Evolutionary conservation across 2,888 invertebrate species (phyloP).

Genomic region (Acleris literana): DNA sequence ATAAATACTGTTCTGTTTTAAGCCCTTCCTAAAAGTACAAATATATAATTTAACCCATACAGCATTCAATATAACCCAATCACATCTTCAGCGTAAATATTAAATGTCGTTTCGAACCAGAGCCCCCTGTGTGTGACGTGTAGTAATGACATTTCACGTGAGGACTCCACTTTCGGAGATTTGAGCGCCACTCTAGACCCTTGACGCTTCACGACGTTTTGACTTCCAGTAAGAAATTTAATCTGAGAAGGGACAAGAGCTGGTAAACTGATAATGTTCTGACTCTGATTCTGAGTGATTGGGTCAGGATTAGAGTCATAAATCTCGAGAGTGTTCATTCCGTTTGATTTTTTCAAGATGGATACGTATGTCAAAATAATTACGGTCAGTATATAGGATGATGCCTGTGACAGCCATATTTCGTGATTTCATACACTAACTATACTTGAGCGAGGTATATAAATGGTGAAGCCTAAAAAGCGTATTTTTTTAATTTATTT

Average conservation of each 20-base stretch:
- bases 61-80: conserved; percentile 17
- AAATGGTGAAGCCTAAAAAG: too few species aligned
- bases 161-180: conserved; percentile 39
- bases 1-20: neutral
- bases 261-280: conserved; percentile 38
- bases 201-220: conserved; percentile 63
- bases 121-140: conserved; percentile 46
- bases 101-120: conserved; percentile 38
- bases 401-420: too few species aligned
- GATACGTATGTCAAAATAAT: too few species aligned
- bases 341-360: too few species aligned
- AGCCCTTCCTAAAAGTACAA: neutral
- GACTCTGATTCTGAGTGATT: conserved; percentile 28
- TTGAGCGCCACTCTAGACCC: conserved; percentile 52
- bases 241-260: conserved; percentile 53
- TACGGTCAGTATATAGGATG: too few species aligned
- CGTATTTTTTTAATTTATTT: too few species aligned
- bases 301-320: conserved; percentile 2
- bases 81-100: conserved; percentile 13
- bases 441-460: too few species aligned
- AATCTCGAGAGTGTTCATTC: neutral
- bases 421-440: too few species aligned
- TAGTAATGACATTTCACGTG: conserved; percentile 46
- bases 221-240: conserved; percentile 57
- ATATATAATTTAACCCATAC: neutral